These are phyloP conservation scores for Halictus ligatus DNA, from an alignment of 2,888 invertebrate species.

Conservation along the genomic window DNA sequence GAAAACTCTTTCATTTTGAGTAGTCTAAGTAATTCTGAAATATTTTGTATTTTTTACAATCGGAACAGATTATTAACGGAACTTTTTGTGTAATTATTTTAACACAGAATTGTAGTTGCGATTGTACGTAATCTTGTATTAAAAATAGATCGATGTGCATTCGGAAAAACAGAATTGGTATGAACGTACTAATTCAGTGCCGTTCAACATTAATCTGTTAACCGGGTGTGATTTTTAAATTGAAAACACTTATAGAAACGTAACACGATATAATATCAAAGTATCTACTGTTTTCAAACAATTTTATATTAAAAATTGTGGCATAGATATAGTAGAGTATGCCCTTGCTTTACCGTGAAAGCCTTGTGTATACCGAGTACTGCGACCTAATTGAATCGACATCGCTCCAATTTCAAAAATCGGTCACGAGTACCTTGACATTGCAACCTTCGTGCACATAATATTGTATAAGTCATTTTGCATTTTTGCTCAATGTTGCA, in stretches of 20 bases:
- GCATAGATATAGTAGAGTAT: not conserved
- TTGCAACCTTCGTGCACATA: not conserved
- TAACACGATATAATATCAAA: not conserved
- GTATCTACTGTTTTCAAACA: not conserved
- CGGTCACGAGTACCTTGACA: not conserved
- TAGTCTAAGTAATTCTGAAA: not conserved
- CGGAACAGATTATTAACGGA: not conserved
- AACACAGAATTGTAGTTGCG: not conserved
- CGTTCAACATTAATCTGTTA: not conserved
- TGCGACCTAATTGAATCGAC: constrained; percentile 6
- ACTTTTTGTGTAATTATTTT: not conserved
- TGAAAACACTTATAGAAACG: not conserved
- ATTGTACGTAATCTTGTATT: not conserved
- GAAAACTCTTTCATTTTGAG: not conserved
- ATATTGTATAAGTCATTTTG: not conserved
- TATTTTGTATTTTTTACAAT: not conserved
- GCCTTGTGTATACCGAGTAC: not conserved
- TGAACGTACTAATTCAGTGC: not conserved
- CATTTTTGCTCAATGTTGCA: not conserved
- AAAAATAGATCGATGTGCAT: not conserved
- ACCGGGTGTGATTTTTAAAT: not conserved
- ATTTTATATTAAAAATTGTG: not conserved
- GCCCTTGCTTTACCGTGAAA: not conserved
- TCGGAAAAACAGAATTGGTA: not conserved
- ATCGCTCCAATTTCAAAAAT: constrained; percentile 7